Base-by-base conservation (phyloP, 2,797 vertebrate genomes). In the Botia almorhae region DNA sequence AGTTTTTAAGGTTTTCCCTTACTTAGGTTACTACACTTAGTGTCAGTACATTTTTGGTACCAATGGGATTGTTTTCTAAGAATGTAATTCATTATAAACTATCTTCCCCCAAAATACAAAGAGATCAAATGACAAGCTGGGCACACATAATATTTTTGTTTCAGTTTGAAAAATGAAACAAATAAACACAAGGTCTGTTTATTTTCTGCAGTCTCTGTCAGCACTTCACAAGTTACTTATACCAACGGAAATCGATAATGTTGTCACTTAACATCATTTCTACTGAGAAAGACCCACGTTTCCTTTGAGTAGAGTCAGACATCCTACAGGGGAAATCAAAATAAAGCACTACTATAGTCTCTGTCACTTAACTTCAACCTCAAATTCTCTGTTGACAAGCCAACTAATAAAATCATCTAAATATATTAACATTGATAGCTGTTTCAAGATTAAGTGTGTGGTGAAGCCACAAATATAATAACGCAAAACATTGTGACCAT, bases 211-310 rank as follows among this genome's bases (percentile, higher is more conserved):
- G 48, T 21, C 17, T 39, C 2, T 43, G 26, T 39, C 5, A 58
- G 11, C 0, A 3, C 13, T 29, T 13, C 7, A 70, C 6, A 16
- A 43, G 23, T 26, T 11, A 26, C n/a, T 14, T 7, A 23, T n/a
- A 51, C 46, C 46, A 60, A 53, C 23, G 17, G 1, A n/a, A 74
- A 78, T 43, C 81, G 69, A 43, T 73, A 61, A 55, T 55, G 69
- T 17, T 21, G 14, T 55, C 70, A 21, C 70, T 69, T 69, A 50
- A 46, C 26, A 43, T 67, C 51, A 53, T 53, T 61, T 68, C 23
- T 29, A 60, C 36, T 36, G 33, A 17, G 12, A 69, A 43, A 6
- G 51, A 23, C 16, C 8, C n/a, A 7, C 17, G 14, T 3, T 19
- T 3, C 46, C 21, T 33, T 51, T 5, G 13, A 76, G 17, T 67